Conservation (phyloP, 2,113 vertebrate genomes). For the Pterophyllum scalare region DNA sequence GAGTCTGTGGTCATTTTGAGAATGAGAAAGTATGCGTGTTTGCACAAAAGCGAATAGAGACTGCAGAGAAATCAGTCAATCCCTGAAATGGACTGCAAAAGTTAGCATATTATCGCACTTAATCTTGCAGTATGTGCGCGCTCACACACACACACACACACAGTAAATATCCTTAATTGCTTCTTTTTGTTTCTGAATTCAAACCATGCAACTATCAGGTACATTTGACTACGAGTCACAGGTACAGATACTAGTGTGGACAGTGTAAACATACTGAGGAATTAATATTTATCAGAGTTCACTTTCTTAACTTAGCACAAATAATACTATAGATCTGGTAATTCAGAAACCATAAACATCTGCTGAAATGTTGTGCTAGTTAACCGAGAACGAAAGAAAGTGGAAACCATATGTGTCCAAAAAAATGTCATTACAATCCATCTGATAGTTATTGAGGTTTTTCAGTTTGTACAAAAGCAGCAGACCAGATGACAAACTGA, state of each 20-base stretch:
- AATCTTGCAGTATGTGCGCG: neutral
- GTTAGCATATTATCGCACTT: neutral
- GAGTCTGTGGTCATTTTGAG: neutral
- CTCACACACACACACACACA: neutral
- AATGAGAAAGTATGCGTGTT: neutral
- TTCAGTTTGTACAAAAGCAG: neutral
- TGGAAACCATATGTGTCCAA: constrained; percentile 8
- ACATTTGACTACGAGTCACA: neutral
- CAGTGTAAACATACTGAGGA: neutral
- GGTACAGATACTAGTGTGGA: neutral
- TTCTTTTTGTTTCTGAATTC: neutral
- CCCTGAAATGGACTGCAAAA: neutral
- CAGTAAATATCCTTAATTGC: neutral
- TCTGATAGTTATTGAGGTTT: constrained; percentile 6
- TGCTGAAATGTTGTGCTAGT: constrained; percentile 4
- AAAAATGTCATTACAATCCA: neutral
- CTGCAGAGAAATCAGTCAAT: neutral
- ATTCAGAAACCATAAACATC: neutral
- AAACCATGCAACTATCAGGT: neutral
- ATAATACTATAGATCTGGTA: neutral
- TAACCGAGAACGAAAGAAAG: neutral
- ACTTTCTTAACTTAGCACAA: neutral
- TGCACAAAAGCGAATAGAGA: neutral
- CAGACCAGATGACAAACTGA: neutral
- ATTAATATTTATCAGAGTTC: neutral